A percentile compares a stretch with the other conserved stretches of the same genome.
Conservation (phyloP, 2,113 vertebrate genomes). For the Astatotilapia flaviijosephi region DNA sequence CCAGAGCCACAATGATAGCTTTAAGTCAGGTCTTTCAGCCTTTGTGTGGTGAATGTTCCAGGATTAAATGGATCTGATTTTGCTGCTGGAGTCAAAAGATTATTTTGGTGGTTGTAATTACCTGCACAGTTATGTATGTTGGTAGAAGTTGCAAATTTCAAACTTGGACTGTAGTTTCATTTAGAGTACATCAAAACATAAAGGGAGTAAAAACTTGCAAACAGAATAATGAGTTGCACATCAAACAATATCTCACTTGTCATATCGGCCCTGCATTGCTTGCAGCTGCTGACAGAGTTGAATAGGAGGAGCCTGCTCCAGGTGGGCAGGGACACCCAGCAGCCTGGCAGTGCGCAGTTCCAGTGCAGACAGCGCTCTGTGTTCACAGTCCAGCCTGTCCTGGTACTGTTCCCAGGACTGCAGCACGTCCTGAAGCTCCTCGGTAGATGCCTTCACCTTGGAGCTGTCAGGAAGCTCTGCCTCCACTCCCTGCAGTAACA, state of each 20-base stretch:
- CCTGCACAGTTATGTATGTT: background rate
- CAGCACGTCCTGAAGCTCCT: slow-evolving; percentile 78
- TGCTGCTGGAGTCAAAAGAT: background rate
- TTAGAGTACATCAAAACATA: background rate
- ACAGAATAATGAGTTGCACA: background rate
- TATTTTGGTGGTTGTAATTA: background rate
- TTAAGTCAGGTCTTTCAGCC: background rate
- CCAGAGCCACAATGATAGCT: background rate
- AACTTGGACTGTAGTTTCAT: background rate
- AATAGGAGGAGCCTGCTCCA: slow-evolving; percentile 48
- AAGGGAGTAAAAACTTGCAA: background rate
- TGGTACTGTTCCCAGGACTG: slow-evolving; percentile 71
- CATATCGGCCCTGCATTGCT: slow-evolving; percentile 77
- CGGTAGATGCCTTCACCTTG: slow-evolving; percentile 52
- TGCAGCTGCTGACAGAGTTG: slow-evolving; percentile 75
- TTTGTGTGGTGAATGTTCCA: background rate
- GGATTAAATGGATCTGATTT: background rate
- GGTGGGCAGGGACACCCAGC: slow-evolving; percentile 62
- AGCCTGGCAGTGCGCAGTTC: slow-evolving; percentile 73
- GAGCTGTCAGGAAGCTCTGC: slow-evolving; percentile 76
- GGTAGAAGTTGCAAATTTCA: background rate
- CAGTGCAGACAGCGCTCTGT: slow-evolving; percentile 75
- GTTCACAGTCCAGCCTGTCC: slow-evolving; percentile 80
- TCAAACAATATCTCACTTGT: slow-evolving; percentile 68
- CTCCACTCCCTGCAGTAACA: slow-evolving; percentile 80